Evolutionary conservation across 1,140 invertebrate genomes (phyloP).

Genomic region (Latrodectus geometricus): DNA sequence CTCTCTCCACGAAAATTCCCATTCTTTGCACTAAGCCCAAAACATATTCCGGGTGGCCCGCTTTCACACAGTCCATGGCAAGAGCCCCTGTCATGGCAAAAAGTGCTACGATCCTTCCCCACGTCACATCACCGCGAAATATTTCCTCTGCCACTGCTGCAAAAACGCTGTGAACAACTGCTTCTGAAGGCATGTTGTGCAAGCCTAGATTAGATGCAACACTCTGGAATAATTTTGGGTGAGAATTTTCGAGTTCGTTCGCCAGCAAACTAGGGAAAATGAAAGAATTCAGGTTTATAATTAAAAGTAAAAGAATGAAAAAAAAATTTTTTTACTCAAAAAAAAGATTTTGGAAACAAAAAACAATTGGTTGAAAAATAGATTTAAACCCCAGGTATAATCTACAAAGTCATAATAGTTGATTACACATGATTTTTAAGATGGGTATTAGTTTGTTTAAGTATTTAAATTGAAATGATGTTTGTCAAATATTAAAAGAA

Average conservation of each 20-base stretch:
- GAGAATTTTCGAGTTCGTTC: constrained; percentile 55
- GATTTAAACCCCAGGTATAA: too few relatives aligned
- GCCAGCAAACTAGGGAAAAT: constrained; percentile 25
- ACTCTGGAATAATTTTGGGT: constrained; percentile 75
- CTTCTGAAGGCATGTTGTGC: constrained; percentile 70
- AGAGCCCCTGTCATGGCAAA: constrained; percentile 78
- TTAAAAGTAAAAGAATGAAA: neutral
- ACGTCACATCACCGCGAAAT: constrained; percentile 73
- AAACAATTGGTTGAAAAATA: too few relatives aligned
- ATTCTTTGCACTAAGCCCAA: constrained; percentile 75
- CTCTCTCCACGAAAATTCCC: constrained; percentile 76
- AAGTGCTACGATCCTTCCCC: constrained; percentile 78
- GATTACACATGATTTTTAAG: too few relatives aligned
- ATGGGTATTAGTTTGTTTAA: too few relatives aligned
- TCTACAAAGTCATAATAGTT: too few relatives aligned
- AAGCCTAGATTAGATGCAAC: constrained; percentile 73
- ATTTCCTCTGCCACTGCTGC: constrained; percentile 75
- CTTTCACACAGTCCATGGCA: constrained; percentile 76
- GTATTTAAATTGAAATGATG: too few relatives aligned
- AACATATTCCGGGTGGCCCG: constrained; percentile 72
- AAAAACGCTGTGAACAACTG: constrained; percentile 73
- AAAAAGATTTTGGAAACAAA: neutral
- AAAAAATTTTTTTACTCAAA: neutral
- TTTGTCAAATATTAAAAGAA: too few relatives aligned
- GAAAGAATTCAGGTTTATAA: neutral